Conservation (phyloP, 2,113 vertebrate species). For the Pelusios castaneus region DNA sequence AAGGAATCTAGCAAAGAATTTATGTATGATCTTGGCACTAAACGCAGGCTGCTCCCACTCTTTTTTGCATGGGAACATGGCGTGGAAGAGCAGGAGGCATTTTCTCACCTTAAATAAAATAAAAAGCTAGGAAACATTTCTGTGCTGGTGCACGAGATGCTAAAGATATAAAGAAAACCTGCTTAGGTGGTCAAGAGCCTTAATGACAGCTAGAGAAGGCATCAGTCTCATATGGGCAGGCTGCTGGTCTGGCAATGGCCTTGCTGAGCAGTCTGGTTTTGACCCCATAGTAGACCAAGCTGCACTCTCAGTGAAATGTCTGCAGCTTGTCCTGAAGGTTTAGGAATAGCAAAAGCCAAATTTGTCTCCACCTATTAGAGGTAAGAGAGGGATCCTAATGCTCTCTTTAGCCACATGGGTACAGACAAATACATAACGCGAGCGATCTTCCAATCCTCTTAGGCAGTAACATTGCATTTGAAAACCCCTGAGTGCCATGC, state of each 20-base stretch:
- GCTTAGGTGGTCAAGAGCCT: not conserved
- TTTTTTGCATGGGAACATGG: not conserved
- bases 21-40: not conserved
- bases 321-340: not conserved
- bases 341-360: not conserved
- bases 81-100: not conserved
- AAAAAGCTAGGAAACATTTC: not conserved
- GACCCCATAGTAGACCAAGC: not conserved
- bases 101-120: no score
- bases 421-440: not conserved
- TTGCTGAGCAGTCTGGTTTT: not conserved
- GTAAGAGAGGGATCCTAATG: accelerated
- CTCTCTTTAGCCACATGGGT: not conserved
- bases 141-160: not conserved
- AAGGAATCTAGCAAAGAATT: not conserved
- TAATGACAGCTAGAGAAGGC: not conserved
- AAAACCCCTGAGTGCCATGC: accelerated
- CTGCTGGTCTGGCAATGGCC: not conserved
- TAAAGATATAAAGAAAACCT: not conserved
- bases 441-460: not conserved
- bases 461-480: not conserved
- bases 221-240: not conserved
- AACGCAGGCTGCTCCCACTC: not conserved
- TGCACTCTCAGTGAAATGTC: not conserved
- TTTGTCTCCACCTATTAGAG: not conserved